Conservation (phyloP, 2,888 invertebrate genomes). For the Xanthia togata region DNA sequence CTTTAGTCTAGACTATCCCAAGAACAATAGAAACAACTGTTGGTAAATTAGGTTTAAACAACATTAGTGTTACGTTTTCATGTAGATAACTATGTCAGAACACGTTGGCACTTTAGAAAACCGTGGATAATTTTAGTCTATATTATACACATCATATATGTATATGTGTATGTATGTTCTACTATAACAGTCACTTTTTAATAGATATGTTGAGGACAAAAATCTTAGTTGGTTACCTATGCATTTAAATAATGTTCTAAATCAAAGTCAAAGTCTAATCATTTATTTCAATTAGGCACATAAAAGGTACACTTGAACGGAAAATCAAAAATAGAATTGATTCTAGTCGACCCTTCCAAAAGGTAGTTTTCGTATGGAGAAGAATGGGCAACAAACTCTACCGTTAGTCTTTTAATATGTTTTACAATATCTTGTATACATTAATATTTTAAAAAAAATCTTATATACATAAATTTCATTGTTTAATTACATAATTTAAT, state of each 20-base stretch:
- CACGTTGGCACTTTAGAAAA: background rate
- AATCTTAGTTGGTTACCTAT: background rate
- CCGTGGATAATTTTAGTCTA: background rate
- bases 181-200: background rate
- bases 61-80: background rate
- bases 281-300: too few species aligned
- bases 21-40: background rate
- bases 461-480: too few species aligned
- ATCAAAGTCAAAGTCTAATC: too few species aligned
- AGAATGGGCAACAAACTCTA: too few species aligned
- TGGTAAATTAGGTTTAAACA: background rate
- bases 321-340: too few species aligned
- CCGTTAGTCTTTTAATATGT: too few species aligned
- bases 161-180: background rate
- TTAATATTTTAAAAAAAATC: too few species aligned
- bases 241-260: background rate
- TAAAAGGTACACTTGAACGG: too few species aligned
- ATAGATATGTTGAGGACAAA: background rate
- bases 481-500: too few species aligned
- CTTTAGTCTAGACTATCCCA: slow-evolving; percentile 1
- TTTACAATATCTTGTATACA: too few species aligned
- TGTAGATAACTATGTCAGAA: background rate
- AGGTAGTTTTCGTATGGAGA: too few species aligned
- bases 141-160: background rate
- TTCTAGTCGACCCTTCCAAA: too few species aligned